Evolutionary conservation across 2,888 invertebrate genomes (phyloP).

Genomic region (Anarsia innoxiella): DNA sequence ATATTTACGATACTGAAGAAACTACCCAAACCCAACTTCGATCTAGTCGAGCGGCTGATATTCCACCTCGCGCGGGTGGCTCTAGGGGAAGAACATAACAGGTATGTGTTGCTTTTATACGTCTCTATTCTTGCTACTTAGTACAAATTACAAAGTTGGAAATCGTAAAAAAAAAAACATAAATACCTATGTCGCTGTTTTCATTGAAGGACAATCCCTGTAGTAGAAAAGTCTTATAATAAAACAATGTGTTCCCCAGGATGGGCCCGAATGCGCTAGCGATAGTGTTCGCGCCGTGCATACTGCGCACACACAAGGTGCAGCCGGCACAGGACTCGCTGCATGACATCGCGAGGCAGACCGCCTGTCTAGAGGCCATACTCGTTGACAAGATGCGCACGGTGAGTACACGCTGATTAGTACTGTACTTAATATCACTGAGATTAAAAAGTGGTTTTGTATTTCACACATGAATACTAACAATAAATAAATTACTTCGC

Average conservation of each 20-base stretch:
- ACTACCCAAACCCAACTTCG: constrained; percentile 91
- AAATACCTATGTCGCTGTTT: too few relatives aligned
- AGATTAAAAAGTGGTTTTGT: too few relatives aligned
- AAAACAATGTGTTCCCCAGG: too few relatives aligned
- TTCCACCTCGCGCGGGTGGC: constrained; percentile 95
- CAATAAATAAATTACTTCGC: not conserved
- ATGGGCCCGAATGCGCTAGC: constrained; percentile 95
- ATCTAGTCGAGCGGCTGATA: constrained; percentile 92
- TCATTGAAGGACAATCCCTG: too few relatives aligned
- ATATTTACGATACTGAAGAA: constrained; percentile 91
- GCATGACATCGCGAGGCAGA: constrained; percentile 91
- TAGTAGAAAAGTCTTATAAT: too few relatives aligned
- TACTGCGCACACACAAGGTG: constrained; percentile 89
- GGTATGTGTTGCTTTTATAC: too few relatives aligned
- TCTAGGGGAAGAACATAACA: constrained; percentile 87
- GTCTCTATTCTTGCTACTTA: too few relatives aligned
- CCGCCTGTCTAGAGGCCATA: constrained; percentile 92
- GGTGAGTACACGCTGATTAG: constrained; percentile 35
- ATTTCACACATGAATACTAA: too few relatives aligned
- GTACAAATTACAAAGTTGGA: too few relatives aligned
- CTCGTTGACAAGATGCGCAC: constrained; percentile 86
- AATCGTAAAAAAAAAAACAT: too few relatives aligned
- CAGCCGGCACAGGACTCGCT: constrained; percentile 94
- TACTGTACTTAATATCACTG: too few relatives aligned
- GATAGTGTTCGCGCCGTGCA: constrained; percentile 96